Evolutionary conservation across 1,140 invertebrate genomes (phyloP).

Genomic region (Drosophila simulans): DNA sequence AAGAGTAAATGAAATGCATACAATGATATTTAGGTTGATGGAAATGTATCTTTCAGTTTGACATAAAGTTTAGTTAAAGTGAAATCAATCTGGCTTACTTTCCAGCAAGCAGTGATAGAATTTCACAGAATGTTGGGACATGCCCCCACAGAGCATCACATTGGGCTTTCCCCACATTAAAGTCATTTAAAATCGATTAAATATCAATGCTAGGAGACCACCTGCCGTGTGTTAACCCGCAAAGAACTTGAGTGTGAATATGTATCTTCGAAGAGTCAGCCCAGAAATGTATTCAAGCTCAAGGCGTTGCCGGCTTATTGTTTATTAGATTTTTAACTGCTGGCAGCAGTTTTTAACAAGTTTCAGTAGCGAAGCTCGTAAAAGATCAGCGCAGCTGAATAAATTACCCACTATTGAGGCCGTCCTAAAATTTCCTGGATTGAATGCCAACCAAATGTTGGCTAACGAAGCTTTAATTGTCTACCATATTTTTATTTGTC

Average conservation of each 20-base stretch:
- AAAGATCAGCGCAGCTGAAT: slow-evolving; percentile 29
- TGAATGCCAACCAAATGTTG: slow-evolving; percentile 27
- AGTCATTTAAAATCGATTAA: slow-evolving; percentile 79
- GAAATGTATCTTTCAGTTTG: slow-evolving; percentile 32
- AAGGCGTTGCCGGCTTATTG: slow-evolving; percentile 59
- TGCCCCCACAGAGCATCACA: slow-evolving; percentile 31
- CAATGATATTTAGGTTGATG: slow-evolving; percentile 15
- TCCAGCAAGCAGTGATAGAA: not conserved
- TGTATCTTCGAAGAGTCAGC: slow-evolving; percentile 6
- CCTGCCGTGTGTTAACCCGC: slow-evolving; percentile 45
- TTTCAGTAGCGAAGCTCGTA: slow-evolving; percentile 62
- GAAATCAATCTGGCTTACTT: slow-evolving; percentile 34
- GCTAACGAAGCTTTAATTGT: slow-evolving; percentile 68
- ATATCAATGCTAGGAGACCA: slow-evolving; percentile 64
- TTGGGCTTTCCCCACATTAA: slow-evolving; percentile 38
- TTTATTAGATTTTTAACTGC: slow-evolving; percentile 72
- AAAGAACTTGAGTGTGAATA: slow-evolving; percentile 37
- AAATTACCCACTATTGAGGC: slow-evolving; percentile 22
- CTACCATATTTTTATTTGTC: slow-evolving; percentile 49
- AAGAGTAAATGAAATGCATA: slow-evolving; percentile 19
- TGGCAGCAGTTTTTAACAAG: slow-evolving; percentile 66
- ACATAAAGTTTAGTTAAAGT: slow-evolving; percentile 22
- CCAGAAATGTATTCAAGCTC: slow-evolving; percentile 30
- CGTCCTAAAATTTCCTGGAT: slow-evolving; percentile 27
- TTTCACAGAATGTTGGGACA: slow-evolving; percentile 1